Evolutionary conservation across 2,888 invertebrate genomes (phyloP), one percentile per base, ranked within the genome.

Genomic region (Euclidia mi): DNA sequence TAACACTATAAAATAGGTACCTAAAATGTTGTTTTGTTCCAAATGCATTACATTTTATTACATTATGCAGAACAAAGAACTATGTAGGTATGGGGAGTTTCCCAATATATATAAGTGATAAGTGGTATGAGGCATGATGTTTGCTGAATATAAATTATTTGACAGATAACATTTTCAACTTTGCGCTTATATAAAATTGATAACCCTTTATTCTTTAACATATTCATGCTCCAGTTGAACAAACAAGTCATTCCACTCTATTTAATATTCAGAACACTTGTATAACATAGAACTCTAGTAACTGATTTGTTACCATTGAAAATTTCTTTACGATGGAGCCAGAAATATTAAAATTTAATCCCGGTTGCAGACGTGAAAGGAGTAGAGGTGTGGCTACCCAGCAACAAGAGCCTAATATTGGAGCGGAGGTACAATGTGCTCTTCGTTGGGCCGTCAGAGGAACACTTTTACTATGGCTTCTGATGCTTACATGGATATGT

Each of bases 401-500:
- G 41, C 44, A 69, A 0, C 43, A 74, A 20, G 91, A 94, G 59
- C 84, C 89, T 9, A 91, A 86, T 59, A 71, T 94, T 60, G 84
- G 84, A 2, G 50, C 86, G 1, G 94, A 94, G 65, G 82, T 93
- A 1, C 84, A 82, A 76, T 92, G 93, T 76, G 93, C 92, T 0
- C 61, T 94, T 1, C 82, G 82, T 48, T 93, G 94, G 90, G 94
- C 94, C 0, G 83, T 93, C 0, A 78, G 94, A 1, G 92, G 93
- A 1, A 94, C 93, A 0, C 76, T 94, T 3, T 56, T 95, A 1
- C 75, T 94, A 1, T 95, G 95, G 95, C 80, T 95, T 12, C 72
- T 94, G 3, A 91, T 94, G 87, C 82, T 95, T 1, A 95, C 95
- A 0, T 94, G 94, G 94, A 89, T 94, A 47, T 94, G 94, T 81